Conservation (phyloP, 1,140 invertebrate genomes). For the Orius insidiosus region DNA sequence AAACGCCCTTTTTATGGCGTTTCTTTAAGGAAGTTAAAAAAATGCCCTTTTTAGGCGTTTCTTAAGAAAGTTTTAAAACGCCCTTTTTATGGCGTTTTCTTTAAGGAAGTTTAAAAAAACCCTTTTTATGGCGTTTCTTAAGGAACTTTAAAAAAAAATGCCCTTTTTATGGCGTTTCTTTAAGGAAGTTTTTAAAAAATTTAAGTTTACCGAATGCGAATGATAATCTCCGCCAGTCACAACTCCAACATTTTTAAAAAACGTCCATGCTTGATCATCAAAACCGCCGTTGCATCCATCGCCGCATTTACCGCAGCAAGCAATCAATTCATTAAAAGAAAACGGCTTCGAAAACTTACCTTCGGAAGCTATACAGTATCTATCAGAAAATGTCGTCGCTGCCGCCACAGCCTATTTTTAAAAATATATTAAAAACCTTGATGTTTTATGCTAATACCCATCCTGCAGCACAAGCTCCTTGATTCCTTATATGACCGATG, state of each 20-base stretch:
- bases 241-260: conserved; percentile 31
- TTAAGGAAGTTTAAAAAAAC: no score
- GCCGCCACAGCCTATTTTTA: conserved; percentile 15
- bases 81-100: no score
- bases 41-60: no score
- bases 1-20: no score
- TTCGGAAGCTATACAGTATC: conserved; percentile 43
- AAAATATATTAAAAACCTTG: no score
- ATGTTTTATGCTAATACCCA: conserved; percentile 37
- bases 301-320: conserved; percentile 48
- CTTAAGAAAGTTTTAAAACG: no score
- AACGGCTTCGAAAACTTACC: conserved; percentile 33
- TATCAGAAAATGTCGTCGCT: conserved; percentile 44
- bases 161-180: no score
- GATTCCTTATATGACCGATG: conserved; percentile 56
- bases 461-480: conserved; percentile 50
- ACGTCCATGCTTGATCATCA: conserved; percentile 38
- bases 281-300: conserved; percentile 48
- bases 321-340: conserved; percentile 41
- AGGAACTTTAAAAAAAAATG: no score
- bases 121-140: no score
- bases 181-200: no score
- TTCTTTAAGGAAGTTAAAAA: no score
- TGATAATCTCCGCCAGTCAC: conserved; percentile 46
- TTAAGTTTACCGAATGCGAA: conserved; percentile 26